A percentile compares a stretch with the other conserved stretches of the same genome.
Conservation (phyloP, 2,797 vertebrate species). For the Selene dorsalis region DNA sequence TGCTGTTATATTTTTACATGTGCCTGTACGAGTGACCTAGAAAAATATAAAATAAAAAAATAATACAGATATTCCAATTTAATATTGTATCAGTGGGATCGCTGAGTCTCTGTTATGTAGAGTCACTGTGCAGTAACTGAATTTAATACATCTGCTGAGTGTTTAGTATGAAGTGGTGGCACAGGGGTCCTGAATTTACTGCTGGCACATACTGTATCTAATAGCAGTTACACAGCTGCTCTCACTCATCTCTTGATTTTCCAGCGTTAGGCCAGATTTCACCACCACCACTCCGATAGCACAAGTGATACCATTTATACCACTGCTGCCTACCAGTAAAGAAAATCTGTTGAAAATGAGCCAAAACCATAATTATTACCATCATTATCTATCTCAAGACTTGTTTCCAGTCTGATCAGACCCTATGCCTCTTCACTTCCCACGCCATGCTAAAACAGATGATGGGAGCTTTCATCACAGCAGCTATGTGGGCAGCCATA, state of each 20-base stretch:
- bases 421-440: constrained; percentile 18
- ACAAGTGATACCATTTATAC: not conserved
- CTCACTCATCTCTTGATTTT: constrained; percentile 10
- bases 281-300: constrained; percentile 9
- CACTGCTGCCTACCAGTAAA: constrained; percentile 6
- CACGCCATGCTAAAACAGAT: constrained; percentile 26
- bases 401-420: not conserved
- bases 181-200: constrained; percentile 23
- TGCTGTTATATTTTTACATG: not conserved
- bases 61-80: constrained; percentile 1
- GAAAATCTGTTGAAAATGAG: constrained; percentile 19
- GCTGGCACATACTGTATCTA: constrained; percentile 27
- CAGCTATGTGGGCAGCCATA: constrained; percentile 15
- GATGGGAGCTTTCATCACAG: constrained; percentile 33
- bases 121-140: not conserved
- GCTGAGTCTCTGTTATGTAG: not conserved
- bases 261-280: constrained; percentile 14
- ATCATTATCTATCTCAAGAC: constrained; percentile 11
- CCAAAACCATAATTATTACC: constrained; percentile 26
- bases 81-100: not conserved
- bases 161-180: constrained; percentile 1
- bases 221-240: constrained; percentile 24
- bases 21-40: not conserved
- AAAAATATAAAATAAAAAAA: not conserved
- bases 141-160: not conserved